Base-by-base conservation (phyloP, 35 echinoderm and acorn worm species). In the Heliocidaris erythrogramma region DNA sequence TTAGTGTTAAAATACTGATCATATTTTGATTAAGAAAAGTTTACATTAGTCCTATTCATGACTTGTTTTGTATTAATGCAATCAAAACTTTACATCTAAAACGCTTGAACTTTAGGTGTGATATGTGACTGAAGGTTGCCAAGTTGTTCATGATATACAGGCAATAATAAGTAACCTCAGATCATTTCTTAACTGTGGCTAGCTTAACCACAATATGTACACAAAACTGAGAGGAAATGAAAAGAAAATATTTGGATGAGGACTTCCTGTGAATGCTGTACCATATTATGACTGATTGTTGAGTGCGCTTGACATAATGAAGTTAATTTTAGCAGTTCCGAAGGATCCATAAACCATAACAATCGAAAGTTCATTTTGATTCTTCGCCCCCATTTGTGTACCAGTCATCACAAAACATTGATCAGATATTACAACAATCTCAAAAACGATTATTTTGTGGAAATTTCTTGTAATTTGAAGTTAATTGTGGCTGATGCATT, bases 381-480 rank as follows among this genome's bases (percentile, higher is more conserved):
- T 78, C 65, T 78, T 78, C 3, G 8, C 21, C 65, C 18, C 27
- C 65, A 27, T 78, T 78, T 78, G 65, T 78, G 65, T n/a, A 6
- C 65, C 65, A 78, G 14, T 78, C 65, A 78, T n/a, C 21, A 9
- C 27, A 24, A 78, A 78, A 78, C 65, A 78, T 78, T 78, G 65
- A 78, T 78, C 65, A 78, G 65, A 78, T 78, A 78, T 78, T 78
- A 78, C 27, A 78, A 78, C 21, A 78, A 78, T 27, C 17, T 78
- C 14, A 12, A 7, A 42, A n/a, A 78, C 21, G 27, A 78, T 78
- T 78, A 78, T 78, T 42, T 78, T 78, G 65, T 78, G 21, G 65
- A 78, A 78, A 78, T 78, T 78, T 89, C 87, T 89, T 89, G 87
- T 89, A 89, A 89, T 89, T 89, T 89, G 87, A 89, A 89, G 87